Base-by-base conservation (phyloP, 1,140 invertebrate genomes). In the Dufourea novaeangliae region DNA sequence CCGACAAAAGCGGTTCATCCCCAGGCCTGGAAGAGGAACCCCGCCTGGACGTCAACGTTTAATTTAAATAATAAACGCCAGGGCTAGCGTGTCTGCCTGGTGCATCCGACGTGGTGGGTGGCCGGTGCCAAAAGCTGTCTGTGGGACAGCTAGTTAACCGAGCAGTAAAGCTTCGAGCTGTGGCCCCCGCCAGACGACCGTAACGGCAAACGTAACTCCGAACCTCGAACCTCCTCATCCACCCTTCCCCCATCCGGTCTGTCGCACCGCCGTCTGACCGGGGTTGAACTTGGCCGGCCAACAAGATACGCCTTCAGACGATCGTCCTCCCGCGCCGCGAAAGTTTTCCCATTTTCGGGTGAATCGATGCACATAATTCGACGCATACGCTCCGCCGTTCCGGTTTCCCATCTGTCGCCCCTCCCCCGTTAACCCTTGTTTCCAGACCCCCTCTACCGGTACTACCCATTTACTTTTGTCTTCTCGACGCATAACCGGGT, bases 291-390 rank as follows among this genome's bases (percentile, higher is more conserved):
- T 83, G 81, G 78, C 78, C 54, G 66, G 54, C 54, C 66, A 71
- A 84, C 78, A 83, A 81, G 80, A 79, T 83, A 64, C 71, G 52
- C 76, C 41, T n/a, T 54, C 73, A 76, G 77, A 83, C 82, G 66
- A 64, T 66, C 82, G 64, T 61, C 25, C 62, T 20, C n/a, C n/a
- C n/a, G n/a, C 54, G 68, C 39, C 62, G 67, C 78, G 74, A 87
- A 91, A 92, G 86, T 91, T 91, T 90, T 80, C 78, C 88, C 88
- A 91, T 90, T 91, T 88, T 83, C 81, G 81, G 73, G 88, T 88
- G 89, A 90, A 91, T 87, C 89, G 89, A 89, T 87, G 90, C 90
- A 86, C 87, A 85, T 91, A 91, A 91, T 91, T 90, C 86, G 87
- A 89, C 83, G 88, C 86, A 87, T 86, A 85, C 84, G 84, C 61